A percentile compares a stretch with the other conserved stretches of the same genome.
phyloP scores from a whole-genome alignment of 2,888 invertebrate genomes.

The Lasioglossum vierecki region DNA sequence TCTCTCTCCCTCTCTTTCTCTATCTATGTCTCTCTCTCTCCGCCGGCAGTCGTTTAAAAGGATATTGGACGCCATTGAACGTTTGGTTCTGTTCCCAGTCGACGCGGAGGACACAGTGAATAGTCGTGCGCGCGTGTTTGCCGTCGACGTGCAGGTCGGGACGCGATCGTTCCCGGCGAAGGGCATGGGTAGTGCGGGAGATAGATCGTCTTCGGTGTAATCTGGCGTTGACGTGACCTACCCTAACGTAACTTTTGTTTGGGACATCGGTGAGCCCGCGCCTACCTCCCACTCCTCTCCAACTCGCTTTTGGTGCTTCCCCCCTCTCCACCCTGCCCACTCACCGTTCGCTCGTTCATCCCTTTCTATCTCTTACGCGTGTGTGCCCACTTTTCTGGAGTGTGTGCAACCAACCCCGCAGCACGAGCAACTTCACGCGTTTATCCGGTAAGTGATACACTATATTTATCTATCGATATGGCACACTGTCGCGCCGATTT shows the following conservation, averaged over 20 bases:
- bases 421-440: conserved; percentile 31
- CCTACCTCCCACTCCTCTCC: conserved; percentile 10
- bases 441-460: conserved; percentile 46
- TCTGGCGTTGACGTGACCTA: conserved; percentile 73
- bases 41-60: conserved; percentile 29
- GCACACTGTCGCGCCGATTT: conserved; percentile 37
- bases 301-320: background rate
- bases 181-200: conserved; percentile 48
- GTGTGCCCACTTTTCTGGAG: conserved; percentile 56
- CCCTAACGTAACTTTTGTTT: conserved; percentile 68
- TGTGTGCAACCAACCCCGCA: conserved; percentile 26
- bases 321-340: background rate
- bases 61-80: conserved; percentile 54
- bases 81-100: conserved; percentile 42
- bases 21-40: background rate
- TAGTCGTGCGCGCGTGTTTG: conserved; percentile 47
- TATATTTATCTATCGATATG: conserved; percentile 38
- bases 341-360: background rate
- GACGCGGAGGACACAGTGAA: conserved; percentile 38
- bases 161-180: conserved; percentile 26
- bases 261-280: conserved; percentile 53
- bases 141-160: conserved; percentile 26
- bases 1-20: background rate
- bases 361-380: conserved; percentile 27
- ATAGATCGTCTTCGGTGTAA: conserved; percentile 69